phyloP scores from a whole-genome alignment of 2,797 vertebrate species.

The Ciconia nigra region DNA sequence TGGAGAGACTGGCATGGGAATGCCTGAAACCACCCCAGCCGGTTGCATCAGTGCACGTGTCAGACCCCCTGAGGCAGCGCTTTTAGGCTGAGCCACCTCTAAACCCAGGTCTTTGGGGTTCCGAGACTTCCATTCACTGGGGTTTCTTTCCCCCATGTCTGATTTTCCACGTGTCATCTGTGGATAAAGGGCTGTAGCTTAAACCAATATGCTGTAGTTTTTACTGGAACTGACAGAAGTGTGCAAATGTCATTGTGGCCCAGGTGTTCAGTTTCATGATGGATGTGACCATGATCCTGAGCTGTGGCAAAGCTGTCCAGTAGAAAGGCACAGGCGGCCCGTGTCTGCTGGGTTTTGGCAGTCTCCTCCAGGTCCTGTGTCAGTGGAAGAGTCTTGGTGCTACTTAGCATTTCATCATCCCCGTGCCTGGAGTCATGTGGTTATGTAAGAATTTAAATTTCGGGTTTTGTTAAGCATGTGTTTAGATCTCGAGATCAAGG shows the following conservation, averaged over 20 bases:
- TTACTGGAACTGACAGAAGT: background rate
- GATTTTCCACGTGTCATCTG: background rate
- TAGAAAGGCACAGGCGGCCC: background rate
- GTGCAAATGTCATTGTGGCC: background rate
- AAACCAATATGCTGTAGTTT: background rate
- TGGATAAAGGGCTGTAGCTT: background rate
- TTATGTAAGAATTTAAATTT: conserved; percentile 8
- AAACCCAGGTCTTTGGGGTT: background rate
- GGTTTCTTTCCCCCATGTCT: background rate
- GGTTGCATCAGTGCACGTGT: background rate
- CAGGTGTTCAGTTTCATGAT: background rate
- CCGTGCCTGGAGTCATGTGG: background rate
- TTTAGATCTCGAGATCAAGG: background rate
- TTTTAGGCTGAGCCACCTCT: background rate
- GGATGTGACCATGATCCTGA: background rate
- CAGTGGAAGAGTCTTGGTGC: background rate
- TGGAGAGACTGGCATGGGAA: background rate
- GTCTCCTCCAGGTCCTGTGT: background rate
- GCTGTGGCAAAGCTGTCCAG: background rate
- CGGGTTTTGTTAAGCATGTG: background rate
- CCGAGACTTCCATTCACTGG: background rate
- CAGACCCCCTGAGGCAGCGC: background rate
- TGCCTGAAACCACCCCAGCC: background rate
- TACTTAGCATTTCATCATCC: conserved; percentile 17
- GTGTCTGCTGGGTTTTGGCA: background rate